Evolutionary conservation across 37 sponge, comb jelly and placozoan species (phyloP).

Genomic region (Aplysina aerophoba): DNA sequence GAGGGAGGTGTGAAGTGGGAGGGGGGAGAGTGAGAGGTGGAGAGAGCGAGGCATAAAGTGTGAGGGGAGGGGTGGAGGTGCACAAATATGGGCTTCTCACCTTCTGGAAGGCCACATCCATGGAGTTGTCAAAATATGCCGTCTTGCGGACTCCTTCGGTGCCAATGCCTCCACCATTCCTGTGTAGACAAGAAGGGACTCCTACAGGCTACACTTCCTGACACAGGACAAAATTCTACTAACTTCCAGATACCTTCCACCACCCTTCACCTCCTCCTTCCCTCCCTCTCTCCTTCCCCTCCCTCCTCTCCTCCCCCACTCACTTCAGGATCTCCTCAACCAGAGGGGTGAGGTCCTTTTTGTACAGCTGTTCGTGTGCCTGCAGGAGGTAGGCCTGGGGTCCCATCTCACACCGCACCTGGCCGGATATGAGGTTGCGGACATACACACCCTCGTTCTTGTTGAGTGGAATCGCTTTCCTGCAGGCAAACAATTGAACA

Average conservation of each 20-base stretch:
- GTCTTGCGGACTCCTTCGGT: constrained; percentile 76
- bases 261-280: too few species aligned
- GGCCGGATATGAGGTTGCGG: constrained; percentile 73
- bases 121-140: constrained; percentile 82
- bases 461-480: constrained; percentile 88
- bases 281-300: too few species aligned
- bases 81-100: too few species aligned
- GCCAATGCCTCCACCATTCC: constrained; percentile 83
- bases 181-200: constrained; percentile 3
- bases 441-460: constrained; percentile 95
- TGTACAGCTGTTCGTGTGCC: constrained; percentile 82
- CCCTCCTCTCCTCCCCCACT: background rate
- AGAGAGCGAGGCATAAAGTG: too few species aligned
- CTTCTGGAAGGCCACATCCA: constrained; percentile 60
- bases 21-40: too few species aligned
- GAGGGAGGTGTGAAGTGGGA: too few species aligned
- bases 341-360: constrained; percentile 68
- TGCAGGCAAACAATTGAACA: constrained; percentile 23
- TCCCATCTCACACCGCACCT: constrained; percentile 81
- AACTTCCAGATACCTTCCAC: too few species aligned
- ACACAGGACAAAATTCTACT: background rate
- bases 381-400: constrained; percentile 86
- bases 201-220: background rate
- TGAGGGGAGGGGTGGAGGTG: too few species aligned
- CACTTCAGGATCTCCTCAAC: constrained; percentile 84